Evolutionary conservation across 2,888 invertebrate species (phyloP), one percentile per base, ranked within the genome.

Genomic region (Toxonevra muliebris): DNA sequence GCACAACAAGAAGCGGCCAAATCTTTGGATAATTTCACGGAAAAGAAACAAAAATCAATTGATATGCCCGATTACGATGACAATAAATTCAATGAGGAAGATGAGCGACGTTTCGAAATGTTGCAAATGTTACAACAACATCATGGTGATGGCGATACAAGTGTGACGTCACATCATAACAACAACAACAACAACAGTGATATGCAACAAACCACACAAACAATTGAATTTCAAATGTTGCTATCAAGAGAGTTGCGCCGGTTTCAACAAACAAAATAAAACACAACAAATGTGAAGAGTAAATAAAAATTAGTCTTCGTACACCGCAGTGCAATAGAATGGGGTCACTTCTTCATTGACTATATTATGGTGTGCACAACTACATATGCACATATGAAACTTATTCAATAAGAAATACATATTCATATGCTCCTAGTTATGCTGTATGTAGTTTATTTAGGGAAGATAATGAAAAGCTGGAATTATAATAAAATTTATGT

Each of bases 231-330:
- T 59, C 72, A 73, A 55, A 66, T 68, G 57, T 70, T 73, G 69
- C 66, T 76, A 50, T 69, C 72, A 20, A 71, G 75, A 55, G 73
- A 75, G 55, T 65, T 75, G 42, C 63, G 71, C 63, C 69, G 75
- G 71, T 74, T 76, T 75, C 75, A 74, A 66, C 70, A 74, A 59
- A 70, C 60, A 59, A 61, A 68, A 62, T 70, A 74, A 69, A 75
- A 74, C 63, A 72, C 15, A 71, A 42, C 48, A n/a, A 13, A 52
- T 15, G 10, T 2, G 48, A 20, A 17, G n/a, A 13, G 7, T 7
- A 45, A 48, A 20, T 30, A 30, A 30, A 30, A 30, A n/a, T n/a
- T n/a, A n/a, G n/a, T n/a, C n/a, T n/a, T n/a, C n/a, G n/a, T 30
- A 30, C 30, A 30, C 30, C 30, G 30, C 30, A 30, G 7, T 30